Percentiles rank a stretch among this genome's conserved stretches.
phyloP scores from a whole-genome alignment of 2,888 invertebrate genomes.

The Galerucella nymphaeae region DNA sequence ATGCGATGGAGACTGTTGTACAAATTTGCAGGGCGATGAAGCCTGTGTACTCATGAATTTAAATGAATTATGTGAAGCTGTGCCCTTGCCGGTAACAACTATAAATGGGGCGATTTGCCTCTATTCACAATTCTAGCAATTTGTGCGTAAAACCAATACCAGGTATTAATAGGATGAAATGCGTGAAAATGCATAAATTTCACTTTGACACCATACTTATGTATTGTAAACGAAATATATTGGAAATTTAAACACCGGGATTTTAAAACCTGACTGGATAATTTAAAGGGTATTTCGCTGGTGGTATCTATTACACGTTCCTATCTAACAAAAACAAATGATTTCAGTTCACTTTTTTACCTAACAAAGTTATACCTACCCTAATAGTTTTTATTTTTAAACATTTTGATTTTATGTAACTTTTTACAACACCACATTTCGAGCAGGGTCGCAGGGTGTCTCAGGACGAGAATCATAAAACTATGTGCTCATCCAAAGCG shows the following conservation, averaged over 20 bases:
- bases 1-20: too few species aligned
- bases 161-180: constrained; percentile 42
- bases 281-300: constrained; percentile 24
- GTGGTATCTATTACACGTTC: neutral
- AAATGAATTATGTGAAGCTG: neutral
- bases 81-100: constrained; percentile 5
- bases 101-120: constrained; percentile 25
- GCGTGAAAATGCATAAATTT: constrained; percentile 45
- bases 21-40: too few species aligned
- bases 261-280: constrained; percentile 37
- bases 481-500: too few species aligned
- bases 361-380: neutral
- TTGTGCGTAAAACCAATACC: constrained; percentile 41
- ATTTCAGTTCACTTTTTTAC: neutral
- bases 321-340: constrained; percentile 21
- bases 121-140: constrained; percentile 40
- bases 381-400: neutral
- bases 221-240: constrained; percentile 43
- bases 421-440: too few species aligned
- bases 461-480: too few species aligned
- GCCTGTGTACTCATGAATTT: neutral
- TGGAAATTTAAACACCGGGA: constrained; percentile 42
- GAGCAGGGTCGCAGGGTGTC: too few species aligned
- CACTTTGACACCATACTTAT: constrained; percentile 44
- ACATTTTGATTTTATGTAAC: too few species aligned